phyloP scores from a whole-genome alignment of 1,140 invertebrate species.

The Neotoxoptera formosana region DNA sequence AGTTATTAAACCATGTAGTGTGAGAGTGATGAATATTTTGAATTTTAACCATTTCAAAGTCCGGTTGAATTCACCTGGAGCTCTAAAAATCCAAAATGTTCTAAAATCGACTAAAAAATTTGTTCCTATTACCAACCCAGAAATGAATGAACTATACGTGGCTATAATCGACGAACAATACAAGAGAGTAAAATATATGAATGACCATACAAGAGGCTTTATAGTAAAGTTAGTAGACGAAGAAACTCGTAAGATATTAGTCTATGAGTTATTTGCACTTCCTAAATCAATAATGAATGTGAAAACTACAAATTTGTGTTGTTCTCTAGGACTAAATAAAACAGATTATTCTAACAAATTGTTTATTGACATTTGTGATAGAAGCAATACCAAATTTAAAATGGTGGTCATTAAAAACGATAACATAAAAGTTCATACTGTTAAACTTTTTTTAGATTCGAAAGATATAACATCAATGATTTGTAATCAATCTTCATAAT shows the following conservation, averaged over 20 bases:
- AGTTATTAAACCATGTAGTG: neutral
- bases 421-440: neutral
- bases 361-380: slow-evolving; percentile 23
- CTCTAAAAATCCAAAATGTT: neutral
- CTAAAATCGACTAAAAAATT: neutral
- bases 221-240: neutral
- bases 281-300: neutral
- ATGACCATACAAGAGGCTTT: neutral
- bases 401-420: neutral
- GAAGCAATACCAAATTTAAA: neutral
- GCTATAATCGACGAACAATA: neutral
- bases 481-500: neutral
- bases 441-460: neutral
- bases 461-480: slow-evolving; percentile 14
- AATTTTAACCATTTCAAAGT: neutral
- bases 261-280: neutral
- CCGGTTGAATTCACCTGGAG: neutral
- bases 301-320: neutral
- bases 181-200: slow-evolving; percentile 8
- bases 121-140: neutral
- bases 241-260: neutral
- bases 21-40: neutral
- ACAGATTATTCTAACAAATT: neutral
- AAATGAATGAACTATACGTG: neutral
- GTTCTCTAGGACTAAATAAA: neutral